Evolutionary conservation across 2,888 invertebrate genomes (phyloP).

Genomic region (Neoaliturus tenellus): DNA sequence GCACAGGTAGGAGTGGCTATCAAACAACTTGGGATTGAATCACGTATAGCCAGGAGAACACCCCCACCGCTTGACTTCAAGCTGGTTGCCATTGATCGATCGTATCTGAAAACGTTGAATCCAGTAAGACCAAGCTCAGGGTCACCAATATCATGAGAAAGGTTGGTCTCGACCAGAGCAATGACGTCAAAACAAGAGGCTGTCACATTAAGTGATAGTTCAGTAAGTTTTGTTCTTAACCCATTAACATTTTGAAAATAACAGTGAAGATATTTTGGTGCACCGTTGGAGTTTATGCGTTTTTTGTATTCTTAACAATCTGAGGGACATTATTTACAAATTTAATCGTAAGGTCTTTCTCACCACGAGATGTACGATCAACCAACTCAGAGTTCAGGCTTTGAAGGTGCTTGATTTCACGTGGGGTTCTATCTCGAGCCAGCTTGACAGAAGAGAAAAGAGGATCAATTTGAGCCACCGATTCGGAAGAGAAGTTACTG

Average conservation of each 20-base stretch:
- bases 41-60: neutral
- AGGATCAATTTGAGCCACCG: neutral
- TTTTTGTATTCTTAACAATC: conserved; percentile 7
- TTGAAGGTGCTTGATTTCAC: neutral
- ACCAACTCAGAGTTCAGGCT: neutral
- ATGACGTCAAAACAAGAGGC: conserved; percentile 5
- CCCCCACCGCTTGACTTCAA: neutral
- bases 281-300: neutral
- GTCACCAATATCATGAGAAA: neutral
- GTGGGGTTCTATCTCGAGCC: neutral
- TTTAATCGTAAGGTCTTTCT: neutral
- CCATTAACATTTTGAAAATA: conserved; percentile 31
- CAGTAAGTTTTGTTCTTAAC: conserved; percentile 18
- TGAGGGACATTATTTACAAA: conserved; percentile 2
- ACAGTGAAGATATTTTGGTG: neutral
- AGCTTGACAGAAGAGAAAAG: neutral
- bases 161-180: neutral
- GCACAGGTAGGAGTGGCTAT: neutral
- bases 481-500: neutral
- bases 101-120: conserved; percentile 12
- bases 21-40: neutral
- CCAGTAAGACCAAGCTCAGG: neutral
- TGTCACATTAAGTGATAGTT: neutral
- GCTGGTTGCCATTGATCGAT: neutral
- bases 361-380: neutral